Evolutionary conservation across 2,797 vertebrate species (phyloP).

Genomic region (Podarcis siculus): DNA sequence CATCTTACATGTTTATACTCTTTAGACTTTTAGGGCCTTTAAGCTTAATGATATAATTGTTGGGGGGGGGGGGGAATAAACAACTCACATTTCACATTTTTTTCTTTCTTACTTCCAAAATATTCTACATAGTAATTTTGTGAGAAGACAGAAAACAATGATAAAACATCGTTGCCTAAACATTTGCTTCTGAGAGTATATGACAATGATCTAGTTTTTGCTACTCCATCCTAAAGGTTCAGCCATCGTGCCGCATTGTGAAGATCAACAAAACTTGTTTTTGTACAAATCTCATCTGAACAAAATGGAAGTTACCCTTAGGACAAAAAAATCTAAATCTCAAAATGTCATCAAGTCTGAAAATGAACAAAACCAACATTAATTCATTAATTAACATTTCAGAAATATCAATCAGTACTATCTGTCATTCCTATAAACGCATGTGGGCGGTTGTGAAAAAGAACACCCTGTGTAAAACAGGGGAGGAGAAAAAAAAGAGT

Average conservation of each 20-base stretch:
- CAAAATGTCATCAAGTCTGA: constrained; percentile 2
- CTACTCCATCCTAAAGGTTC: background rate
- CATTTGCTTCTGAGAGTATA: background rate
- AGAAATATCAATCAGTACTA: background rate
- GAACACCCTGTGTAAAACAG: background rate
- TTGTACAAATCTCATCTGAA: background rate
- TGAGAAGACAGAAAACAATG: background rate
- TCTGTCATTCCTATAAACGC: background rate
- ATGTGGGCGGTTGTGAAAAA: background rate
- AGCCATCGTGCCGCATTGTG: background rate
- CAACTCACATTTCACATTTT: no score
- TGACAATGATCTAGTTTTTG: background rate
- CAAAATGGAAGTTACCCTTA: background rate
- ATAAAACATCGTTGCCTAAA: no score
- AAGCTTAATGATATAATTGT: no score
- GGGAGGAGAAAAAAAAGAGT: background rate
- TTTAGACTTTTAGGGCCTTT: no score
- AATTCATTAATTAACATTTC: background rate
- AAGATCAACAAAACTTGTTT: background rate
- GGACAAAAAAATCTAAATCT: background rate
- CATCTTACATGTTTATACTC: no score
- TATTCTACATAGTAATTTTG: background rate
- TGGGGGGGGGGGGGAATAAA: no score
- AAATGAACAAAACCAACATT: background rate
- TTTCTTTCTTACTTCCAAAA: background rate